Percentiles rank a stretch among this genome's conserved stretches.
Evolutionary conservation across 2,888 invertebrate genomes (phyloP).

Genomic region (Onthophagus sagittarius): DNA sequence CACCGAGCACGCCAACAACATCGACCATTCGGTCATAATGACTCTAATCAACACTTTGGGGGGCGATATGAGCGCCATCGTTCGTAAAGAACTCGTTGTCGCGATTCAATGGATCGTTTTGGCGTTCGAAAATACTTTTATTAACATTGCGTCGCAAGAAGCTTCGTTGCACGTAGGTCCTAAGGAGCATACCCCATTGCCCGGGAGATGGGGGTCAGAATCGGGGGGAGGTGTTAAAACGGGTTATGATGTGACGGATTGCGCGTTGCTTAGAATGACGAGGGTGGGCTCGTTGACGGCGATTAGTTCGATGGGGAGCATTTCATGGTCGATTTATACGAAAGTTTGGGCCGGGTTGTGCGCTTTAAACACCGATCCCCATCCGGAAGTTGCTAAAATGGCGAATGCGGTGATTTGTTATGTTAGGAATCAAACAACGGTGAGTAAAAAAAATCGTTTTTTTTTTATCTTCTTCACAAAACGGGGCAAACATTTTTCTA

Average conservation of each 20-base stretch:
- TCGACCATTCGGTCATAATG: conserved; percentile 90
- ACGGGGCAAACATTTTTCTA: too few relatives aligned
- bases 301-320: conserved; percentile 55
- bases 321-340: conserved; percentile 71
- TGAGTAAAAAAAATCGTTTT: conserved; percentile 37
- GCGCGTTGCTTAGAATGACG: conserved; percentile 47
- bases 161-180: conserved; percentile 43
- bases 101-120: conserved; percentile 83
- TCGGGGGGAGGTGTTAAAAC: conserved; percentile 37
- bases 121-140: conserved; percentile 84
- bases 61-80: conserved; percentile 79
- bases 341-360: conserved; percentile 84
- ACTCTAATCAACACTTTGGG: conserved; percentile 74
- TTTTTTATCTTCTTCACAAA: too few relatives aligned
- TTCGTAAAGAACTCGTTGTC: conserved; percentile 81
- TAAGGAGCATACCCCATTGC: conserved; percentile 38
- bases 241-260: conserved; percentile 27
- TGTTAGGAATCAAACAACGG: conserved; percentile 65
- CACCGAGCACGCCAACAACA: conserved; percentile 89
- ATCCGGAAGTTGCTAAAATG: conserved; percentile 75
- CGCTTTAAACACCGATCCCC: conserved; percentile 80
- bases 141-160: conserved; percentile 70
- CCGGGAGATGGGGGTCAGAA: conserved; percentile 38
- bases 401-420: conserved; percentile 74
- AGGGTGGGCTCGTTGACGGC: conserved; percentile 69